Percentiles rank a stretch among this genome's conserved stretches.
These are phyloP conservation scores for Antheraea pernyi DNA, from an alignment of 1,140 invertebrate species.

Conservation along the genomic window DNA sequence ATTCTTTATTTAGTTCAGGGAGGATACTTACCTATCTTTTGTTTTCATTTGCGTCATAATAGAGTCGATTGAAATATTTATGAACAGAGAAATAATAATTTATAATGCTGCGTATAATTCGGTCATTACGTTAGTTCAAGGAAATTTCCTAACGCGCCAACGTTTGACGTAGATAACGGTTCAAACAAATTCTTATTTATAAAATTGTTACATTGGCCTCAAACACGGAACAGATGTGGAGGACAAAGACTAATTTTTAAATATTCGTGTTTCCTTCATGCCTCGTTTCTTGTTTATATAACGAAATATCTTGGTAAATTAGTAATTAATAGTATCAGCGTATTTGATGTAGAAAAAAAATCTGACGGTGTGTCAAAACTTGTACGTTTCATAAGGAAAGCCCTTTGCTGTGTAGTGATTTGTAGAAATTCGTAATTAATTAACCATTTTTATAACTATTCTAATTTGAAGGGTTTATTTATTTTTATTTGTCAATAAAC, in stretches of 20 bases:
- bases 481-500: too few relatives aligned
- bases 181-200: not conserved
- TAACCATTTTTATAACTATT: too few relatives aligned
- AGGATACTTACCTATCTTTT: constrained; percentile 19
- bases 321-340: too few relatives aligned
- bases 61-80: not conserved
- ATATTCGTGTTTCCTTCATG: constrained; percentile 1
- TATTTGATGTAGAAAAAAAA: too few relatives aligned
- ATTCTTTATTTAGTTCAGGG: constrained; percentile 49
- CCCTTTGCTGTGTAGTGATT: too few relatives aligned
- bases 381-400: too few relatives aligned
- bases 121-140: constrained; percentile 11
- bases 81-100: not conserved
- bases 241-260: constrained; percentile 11
- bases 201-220: not conserved
- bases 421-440: too few relatives aligned
- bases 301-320: too few relatives aligned
- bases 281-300: too few relatives aligned
- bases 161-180: not conserved
- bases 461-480: too few relatives aligned
- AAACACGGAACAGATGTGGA: constrained; percentile 2
- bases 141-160: constrained; percentile 19
- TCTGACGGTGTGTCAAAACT: too few relatives aligned
- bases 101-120: constrained; percentile 19
- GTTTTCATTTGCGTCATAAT: constrained; percentile 4